phyloP scores from a whole-genome alignment of 2,888 invertebrate species.

The Luperina nickerlii region DNA sequence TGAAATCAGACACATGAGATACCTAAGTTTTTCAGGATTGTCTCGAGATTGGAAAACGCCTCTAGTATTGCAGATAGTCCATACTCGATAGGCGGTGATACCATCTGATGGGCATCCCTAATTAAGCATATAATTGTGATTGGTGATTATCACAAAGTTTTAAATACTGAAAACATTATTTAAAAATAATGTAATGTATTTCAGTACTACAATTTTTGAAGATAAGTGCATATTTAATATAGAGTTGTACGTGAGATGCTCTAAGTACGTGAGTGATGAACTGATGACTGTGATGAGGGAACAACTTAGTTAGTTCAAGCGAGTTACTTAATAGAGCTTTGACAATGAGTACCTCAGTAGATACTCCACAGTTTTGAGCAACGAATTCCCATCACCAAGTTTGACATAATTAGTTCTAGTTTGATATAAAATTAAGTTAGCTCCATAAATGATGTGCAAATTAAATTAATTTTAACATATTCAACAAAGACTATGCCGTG shows the following conservation, averaged over 20 bases:
- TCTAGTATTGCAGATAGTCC: neutral
- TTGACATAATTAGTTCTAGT: neutral
- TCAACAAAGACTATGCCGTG: constrained; percentile 20
- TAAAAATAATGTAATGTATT: neutral
- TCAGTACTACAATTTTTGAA: neutral
- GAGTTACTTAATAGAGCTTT: neutral
- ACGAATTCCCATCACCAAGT: neutral
- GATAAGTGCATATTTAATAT: neutral
- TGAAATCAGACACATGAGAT: neutral
- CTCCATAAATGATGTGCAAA: neutral
- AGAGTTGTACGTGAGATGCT: neutral
- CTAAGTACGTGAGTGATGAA: neutral
- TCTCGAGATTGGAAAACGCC: neutral
- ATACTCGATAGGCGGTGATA: neutral
- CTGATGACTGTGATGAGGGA: neutral
- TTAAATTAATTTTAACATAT: constrained; percentile 11
- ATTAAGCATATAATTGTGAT: neutral
- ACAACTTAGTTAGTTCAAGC: neutral
- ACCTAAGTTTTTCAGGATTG: neutral
- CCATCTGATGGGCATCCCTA: neutral
- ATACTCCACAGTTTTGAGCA: neutral
- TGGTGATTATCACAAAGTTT: neutral
- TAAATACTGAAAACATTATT: neutral
- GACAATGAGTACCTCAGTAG: neutral
- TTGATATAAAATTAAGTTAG: neutral